These are phyloP conservation scores for Mustela lutreola DNA, from an alignment of 2,113 vertebrate species.

Conservation along the genomic window DNA sequence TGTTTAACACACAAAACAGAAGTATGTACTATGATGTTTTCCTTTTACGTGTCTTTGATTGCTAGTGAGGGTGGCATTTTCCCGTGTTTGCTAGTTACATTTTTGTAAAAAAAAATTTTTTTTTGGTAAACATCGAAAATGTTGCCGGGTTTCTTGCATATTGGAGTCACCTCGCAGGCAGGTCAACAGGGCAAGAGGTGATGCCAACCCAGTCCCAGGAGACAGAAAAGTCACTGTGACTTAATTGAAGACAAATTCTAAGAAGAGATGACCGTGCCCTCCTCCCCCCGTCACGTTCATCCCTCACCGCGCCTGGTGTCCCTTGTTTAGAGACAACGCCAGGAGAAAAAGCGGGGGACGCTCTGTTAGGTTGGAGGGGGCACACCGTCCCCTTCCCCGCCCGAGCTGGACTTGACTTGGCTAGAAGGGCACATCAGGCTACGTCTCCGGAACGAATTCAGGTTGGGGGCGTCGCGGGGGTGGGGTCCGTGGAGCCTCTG, in stretches of 20 bases:
- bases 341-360: not conserved
- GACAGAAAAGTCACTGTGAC: not conserved
- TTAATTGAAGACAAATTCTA: not conserved
- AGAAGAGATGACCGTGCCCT: not conserved
- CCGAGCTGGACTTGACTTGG: not conserved
- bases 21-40: not conserved
- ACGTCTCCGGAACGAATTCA: not conserved
- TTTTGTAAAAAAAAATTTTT: constrained; percentile 27
- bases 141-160: not conserved
- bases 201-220: not conserved
- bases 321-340: not conserved
- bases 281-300: not conserved
- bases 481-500: not conserved
- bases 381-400: not conserved
- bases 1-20: not conserved
- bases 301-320: not conserved
- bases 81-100: not conserved
- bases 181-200: constrained; percentile 5
- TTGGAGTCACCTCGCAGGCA: not conserved
- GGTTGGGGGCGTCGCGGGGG: not conserved
- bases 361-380: not conserved
- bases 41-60: not conserved
- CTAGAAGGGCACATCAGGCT: not conserved
- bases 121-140: constrained; percentile 28
- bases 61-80: constrained; percentile 11